phyloP scores from a whole-genome alignment of 2,797 vertebrate genomes.

The Numenius phaeopus region DNA sequence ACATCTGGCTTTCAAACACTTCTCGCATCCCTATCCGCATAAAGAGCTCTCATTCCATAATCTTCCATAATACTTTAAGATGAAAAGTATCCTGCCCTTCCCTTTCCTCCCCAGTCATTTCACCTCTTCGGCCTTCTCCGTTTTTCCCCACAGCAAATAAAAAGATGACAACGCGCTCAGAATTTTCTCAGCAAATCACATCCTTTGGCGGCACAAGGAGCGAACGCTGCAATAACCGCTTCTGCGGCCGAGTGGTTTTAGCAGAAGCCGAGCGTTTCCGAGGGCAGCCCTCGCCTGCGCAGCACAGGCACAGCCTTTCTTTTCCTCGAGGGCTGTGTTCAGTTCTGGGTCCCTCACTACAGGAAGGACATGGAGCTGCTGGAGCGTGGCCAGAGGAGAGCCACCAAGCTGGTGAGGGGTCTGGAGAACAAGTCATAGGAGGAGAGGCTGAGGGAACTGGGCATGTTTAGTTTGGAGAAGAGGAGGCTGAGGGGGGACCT shows the following conservation, averaged over 20 bases:
- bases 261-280: background rate
- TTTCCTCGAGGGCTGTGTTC: too few species aligned
- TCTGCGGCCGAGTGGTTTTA: background rate
- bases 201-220: background rate
- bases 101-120: background rate
- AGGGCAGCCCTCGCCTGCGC: background rate
- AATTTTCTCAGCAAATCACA: background rate
- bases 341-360: too few species aligned
- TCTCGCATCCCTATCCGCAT: background rate
- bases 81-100: background rate
- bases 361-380: too few species aligned
- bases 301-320: background rate
- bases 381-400: too few species aligned
- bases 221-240: background rate
- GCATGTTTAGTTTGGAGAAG: too few species aligned
- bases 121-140: background rate
- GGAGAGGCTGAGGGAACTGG: too few species aligned
- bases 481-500: too few species aligned
- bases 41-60: background rate
- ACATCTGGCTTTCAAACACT: background rate
- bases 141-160: background rate
- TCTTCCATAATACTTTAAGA: background rate
- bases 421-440: too few species aligned
- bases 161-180: background rate
- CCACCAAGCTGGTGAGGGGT: too few species aligned